Evolutionary conservation across 1,140 invertebrate genomes (phyloP).

Genomic region (Cydia pomonella): DNA sequence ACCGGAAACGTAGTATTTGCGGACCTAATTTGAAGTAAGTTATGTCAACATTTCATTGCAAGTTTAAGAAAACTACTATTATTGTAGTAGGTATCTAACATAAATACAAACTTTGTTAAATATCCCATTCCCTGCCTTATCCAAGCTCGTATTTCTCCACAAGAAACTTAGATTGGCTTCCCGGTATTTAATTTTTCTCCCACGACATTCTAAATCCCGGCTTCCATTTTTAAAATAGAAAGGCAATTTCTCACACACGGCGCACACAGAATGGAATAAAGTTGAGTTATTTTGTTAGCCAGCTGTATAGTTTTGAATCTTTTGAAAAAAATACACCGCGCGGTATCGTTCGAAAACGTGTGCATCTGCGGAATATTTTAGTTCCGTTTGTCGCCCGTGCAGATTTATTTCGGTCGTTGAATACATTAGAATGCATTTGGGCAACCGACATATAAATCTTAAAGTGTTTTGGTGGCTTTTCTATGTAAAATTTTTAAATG

Average conservation of each 20-base stretch:
- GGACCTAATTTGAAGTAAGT: too few species aligned
- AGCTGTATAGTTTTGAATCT: constrained; percentile 2
- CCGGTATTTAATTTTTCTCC: background rate
- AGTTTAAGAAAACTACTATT: too few species aligned
- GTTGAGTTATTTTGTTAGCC: background rate
- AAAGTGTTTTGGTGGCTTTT: background rate
- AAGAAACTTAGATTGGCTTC: constrained; percentile 7
- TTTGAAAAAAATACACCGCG: constrained; percentile 1
- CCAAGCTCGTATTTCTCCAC: background rate
- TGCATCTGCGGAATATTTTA: constrained; percentile 14
- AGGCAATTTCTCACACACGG: constrained; percentile 10
- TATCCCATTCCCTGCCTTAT: background rate
- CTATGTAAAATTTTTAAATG: background rate
- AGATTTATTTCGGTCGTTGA: constrained; percentile 10
- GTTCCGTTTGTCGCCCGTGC: constrained; percentile 8
- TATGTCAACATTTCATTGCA: too few species aligned
- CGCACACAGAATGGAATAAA: constrained; percentile 8
- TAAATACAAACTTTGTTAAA: constrained; percentile 2
- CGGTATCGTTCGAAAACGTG: constrained; percentile 7
- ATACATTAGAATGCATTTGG: constrained; percentile 9
- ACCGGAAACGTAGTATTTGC: too few species aligned
- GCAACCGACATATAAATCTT: background rate
- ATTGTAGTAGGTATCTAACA: background rate
- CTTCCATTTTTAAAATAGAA: constrained; percentile 18
- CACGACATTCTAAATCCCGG: constrained; percentile 12